These are phyloP conservation scores for Chionomys nivalis DNA, from an alignment of 2,113 vertebrate genomes.

Conservation along the genomic window DNA sequence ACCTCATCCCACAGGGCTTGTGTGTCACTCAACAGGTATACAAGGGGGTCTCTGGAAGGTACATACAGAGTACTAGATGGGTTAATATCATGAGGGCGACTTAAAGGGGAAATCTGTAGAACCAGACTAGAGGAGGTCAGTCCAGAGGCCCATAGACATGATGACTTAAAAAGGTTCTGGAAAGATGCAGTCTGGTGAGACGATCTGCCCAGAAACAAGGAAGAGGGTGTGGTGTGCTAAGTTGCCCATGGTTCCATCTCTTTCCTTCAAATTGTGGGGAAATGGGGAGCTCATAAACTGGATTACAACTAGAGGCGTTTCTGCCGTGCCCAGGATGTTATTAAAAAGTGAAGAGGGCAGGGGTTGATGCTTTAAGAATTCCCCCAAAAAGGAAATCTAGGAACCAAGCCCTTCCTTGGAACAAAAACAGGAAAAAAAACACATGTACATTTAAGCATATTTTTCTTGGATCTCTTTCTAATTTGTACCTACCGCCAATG, in stretches of 20 bases:
- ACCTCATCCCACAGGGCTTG: background rate
- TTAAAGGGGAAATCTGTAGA: background rate
- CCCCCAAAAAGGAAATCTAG: conserved; percentile 68
- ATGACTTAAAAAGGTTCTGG: background rate
- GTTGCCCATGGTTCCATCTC: background rate
- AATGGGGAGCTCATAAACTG: background rate
- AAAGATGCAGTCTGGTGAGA: background rate
- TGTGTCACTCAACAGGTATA: background rate
- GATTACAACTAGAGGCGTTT: background rate
- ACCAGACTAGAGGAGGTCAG: background rate
- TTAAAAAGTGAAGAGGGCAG: conserved; percentile 8
- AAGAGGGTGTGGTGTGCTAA: background rate
- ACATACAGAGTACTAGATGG: background rate
- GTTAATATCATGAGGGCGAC: background rate
- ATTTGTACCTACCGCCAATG: conserved; percentile 22
- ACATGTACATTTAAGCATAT: conserved; percentile 31
- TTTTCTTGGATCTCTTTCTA: conserved; percentile 67
- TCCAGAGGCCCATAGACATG: background rate
- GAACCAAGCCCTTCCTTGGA: conserved; percentile 69
- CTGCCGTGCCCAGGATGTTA: background rate
- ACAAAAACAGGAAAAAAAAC: conserved; percentile 73
- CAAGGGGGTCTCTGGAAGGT: background rate
- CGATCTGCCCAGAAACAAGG: background rate
- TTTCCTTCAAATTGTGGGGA: background rate
- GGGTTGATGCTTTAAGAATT: conserved; percentile 52